Evolutionary conservation across 2,797 vertebrate species (phyloP), one percentile per base, ranked within the genome.

Genomic region (Corythornis leucogaster): DNA sequence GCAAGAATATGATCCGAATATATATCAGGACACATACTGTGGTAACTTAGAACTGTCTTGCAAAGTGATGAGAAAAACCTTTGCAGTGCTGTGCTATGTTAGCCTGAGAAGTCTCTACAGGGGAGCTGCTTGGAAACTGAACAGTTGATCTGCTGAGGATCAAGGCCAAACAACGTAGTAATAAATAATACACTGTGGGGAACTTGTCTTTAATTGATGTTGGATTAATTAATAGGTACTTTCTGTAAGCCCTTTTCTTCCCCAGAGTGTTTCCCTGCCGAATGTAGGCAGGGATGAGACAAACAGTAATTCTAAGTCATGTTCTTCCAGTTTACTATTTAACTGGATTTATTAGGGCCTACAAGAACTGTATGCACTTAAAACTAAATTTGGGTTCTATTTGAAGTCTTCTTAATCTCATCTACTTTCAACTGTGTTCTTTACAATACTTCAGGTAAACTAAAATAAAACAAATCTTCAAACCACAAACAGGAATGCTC

Each of bases 191-290:
- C 12, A 7, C 35, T 57, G 19, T 75, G 38, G 73, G 45, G n/a
- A 92, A 25, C 66, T 88, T 50, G 13, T 50, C 40, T 83, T 86
- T 83, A 80, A 79, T 50, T 18, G 55, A 51, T 64, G 33, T 20
- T 84, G 55, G 80, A 73, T 90, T 90, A 90, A 93, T 94, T 80
- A 76, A 30, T 31, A 79, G 67, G 26, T 84, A 14, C 12, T 81
- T 90, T 58, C 58, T 76, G 51, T 62, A 51, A 83, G 42, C 16
- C 5, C 43, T 66, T 70, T 58, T 54, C 59, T 73, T 69, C 15
- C 24, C 54, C 22, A 15, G 31, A 69, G 42, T 79, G 62, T 79
- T 83, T 88, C 26, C 14, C 14, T 62, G 81, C 48, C 89, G 26
- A 76, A 74, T 35, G 10, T 20, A 48, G 12, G 1, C 9, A 80